Evolutionary conservation across 2,888 invertebrate genomes (phyloP).

Genomic region (Ommatoiulus sabulosus): DNA sequence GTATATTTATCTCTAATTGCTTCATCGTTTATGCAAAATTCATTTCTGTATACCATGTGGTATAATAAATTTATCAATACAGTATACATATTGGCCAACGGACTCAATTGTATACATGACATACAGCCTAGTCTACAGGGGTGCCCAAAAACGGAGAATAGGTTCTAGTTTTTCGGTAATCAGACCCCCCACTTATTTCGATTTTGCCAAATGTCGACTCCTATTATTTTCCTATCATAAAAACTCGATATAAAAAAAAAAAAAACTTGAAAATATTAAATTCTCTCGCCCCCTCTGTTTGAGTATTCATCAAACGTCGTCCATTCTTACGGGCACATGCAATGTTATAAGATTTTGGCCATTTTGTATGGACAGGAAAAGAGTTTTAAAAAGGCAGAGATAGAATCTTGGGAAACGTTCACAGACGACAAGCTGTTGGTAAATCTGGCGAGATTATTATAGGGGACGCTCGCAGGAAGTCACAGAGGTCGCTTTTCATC

Average conservation of each 20-base stretch:
- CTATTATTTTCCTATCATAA: conserved; percentile 25
- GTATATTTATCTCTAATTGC: no score
- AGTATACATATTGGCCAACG: no score
- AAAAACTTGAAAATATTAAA: conserved; percentile 6
- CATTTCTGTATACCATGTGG: no score
- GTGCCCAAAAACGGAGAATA: background rate
- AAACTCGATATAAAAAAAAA: conserved; percentile 6
- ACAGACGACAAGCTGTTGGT: conserved; percentile 2
- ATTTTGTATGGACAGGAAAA: background rate
- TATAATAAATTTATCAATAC: no score
- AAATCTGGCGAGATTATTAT: background rate
- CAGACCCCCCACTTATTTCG: background rate
- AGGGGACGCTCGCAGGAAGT: background rate
- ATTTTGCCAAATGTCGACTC: background rate
- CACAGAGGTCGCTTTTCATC: conserved; percentile 40
- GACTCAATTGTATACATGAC: no score
- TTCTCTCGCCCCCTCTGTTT: background rate
- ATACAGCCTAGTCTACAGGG: background rate
- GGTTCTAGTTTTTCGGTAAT: background rate
- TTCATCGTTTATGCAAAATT: no score
- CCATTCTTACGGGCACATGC: background rate
- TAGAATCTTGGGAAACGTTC: conserved; percentile 5
- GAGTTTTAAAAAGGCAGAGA: background rate
- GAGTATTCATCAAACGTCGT: background rate
- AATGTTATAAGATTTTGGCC: background rate